Evolutionary conservation across 2,888 invertebrate genomes (phyloP).

Genomic region (Nephrotoma flavescens): DNA sequence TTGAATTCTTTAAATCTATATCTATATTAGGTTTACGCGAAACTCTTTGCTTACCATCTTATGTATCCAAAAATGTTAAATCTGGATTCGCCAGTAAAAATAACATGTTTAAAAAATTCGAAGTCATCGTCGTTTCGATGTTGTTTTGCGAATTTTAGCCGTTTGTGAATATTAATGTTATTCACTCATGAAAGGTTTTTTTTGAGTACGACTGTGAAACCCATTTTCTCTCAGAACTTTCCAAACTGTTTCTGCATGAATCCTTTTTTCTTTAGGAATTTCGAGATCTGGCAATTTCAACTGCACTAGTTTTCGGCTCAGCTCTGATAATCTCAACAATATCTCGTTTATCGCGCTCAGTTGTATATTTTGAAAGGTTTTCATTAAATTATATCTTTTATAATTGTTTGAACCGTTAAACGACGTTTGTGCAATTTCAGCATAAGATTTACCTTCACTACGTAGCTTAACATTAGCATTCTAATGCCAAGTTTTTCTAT

Average conservation of each 20-base stretch:
- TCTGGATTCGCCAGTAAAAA: not conserved
- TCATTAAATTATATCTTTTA: not conserved
- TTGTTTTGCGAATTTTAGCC: not conserved
- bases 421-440: no score
- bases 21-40: not conserved
- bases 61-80: not conserved
- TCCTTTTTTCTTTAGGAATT: not conserved
- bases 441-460: no score
- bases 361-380: not conserved
- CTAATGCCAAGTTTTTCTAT: no score
- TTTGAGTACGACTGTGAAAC: not conserved
- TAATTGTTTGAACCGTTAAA: not conserved
- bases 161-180: no score
- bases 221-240: not conserved
- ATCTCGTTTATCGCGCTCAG: not conserved
- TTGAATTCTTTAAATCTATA: no score
- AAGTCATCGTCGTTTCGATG: not conserved
- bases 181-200: no score
- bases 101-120: not conserved
- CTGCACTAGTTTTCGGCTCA: no score
- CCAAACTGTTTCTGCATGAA: not conserved
- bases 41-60: not conserved
- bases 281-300: not conserved
- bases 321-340: no score
- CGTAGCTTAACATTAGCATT: no score